Percentiles rank a stretch among this genome's conserved stretches.
phyloP scores from a whole-genome alignment of 2,888 invertebrate genomes.

The Urechis unicinctus region DNA sequence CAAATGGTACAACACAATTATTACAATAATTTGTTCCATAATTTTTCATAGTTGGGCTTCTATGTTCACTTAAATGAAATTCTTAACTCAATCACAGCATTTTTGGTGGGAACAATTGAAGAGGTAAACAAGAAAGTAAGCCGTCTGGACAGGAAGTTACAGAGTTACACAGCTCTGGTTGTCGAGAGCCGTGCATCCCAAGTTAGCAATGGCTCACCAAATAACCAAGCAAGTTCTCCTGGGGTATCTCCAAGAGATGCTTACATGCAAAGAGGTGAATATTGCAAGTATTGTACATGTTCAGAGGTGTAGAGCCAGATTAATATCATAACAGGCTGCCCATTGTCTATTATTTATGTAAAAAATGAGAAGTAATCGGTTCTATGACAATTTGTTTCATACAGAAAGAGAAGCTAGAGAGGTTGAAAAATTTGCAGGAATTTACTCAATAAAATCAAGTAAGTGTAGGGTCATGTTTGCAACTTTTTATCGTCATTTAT shows the following conservation, averaged over 20 bases:
- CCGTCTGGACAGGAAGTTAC: neutral
- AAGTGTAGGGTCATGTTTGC: neutral
- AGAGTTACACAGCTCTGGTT: neutral
- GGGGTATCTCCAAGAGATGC: too few relatives aligned
- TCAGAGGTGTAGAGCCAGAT: too few relatives aligned
- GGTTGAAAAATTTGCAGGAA: neutral
- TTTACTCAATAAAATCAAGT: neutral
- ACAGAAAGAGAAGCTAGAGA: neutral
- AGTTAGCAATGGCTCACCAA: neutral
- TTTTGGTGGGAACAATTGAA: neutral
- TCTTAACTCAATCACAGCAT: neutral
- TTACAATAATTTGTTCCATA: too few relatives aligned
- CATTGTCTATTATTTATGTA: too few relatives aligned
- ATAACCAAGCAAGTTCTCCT: neutral
- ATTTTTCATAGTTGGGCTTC: too few relatives aligned
- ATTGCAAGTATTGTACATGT: too few relatives aligned
- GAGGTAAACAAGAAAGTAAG: neutral
- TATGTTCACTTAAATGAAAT: too few relatives aligned
- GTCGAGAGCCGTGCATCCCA: neutral
- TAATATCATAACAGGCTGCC: too few relatives aligned
- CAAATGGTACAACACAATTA: too few relatives aligned
- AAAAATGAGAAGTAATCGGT: too few relatives aligned
- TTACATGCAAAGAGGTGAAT: too few relatives aligned
- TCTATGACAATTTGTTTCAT: neutral
- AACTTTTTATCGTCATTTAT: neutral